phyloP scores from a whole-genome alignment of 2,113 vertebrate species.

The Sus scrofa region DNA sequence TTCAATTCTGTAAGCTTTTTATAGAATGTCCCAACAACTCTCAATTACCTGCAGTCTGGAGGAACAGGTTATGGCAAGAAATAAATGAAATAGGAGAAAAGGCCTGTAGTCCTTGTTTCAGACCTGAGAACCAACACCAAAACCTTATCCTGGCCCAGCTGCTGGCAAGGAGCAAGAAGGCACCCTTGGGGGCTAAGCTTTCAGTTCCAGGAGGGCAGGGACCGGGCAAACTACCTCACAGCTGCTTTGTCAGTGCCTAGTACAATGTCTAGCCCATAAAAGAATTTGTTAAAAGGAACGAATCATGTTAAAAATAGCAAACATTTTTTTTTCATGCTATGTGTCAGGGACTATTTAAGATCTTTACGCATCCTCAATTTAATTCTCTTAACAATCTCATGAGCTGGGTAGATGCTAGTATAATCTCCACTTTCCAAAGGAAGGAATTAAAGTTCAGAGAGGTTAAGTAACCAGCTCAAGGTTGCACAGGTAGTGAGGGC shows the following conservation, averaged over 20 bases:
- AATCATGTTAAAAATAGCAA: neutral
- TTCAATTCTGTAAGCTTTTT: slow-evolving; percentile 61
- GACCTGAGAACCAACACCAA: neutral
- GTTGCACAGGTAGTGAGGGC: neutral
- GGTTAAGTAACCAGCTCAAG: neutral
- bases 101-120: fast-evolving
- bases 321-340: neutral
- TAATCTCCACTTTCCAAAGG: neutral
- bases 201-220: neutral
- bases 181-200: neutral
- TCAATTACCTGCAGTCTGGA: slow-evolving; percentile 16
- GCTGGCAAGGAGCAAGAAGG: neutral
- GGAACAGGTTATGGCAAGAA: neutral
- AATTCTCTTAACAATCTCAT: neutral
- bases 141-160: neutral
- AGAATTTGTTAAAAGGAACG: neutral
- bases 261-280: neutral
- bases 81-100: neutral
- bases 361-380: neutral
- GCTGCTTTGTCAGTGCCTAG: neutral
- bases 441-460: neutral
- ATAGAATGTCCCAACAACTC: slow-evolving; percentile 59
- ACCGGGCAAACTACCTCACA: neutral
- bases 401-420: neutral
- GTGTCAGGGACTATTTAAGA: neutral